A percentile compares a stretch with the other conserved stretches of the same genome.
Conservation (phyloP, 2,113 vertebrate genomes). For the Ochotona curzoniae region DNA sequence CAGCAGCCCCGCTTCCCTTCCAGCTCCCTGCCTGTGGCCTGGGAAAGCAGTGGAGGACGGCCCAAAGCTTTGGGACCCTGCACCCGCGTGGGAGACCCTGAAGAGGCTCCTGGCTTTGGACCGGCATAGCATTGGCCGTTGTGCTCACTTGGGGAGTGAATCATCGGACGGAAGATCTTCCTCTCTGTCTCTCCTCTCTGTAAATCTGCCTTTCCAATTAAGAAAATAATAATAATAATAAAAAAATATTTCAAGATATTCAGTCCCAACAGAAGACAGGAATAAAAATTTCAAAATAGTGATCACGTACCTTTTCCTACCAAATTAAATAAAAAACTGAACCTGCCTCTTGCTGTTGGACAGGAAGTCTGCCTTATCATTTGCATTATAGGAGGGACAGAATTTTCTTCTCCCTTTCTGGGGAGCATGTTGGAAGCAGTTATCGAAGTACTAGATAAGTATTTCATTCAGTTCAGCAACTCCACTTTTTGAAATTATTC, state of each 20-base stretch:
- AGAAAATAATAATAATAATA: no score
- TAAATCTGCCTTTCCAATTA: no score
- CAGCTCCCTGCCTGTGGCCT: no score
- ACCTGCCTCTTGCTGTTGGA: neutral
- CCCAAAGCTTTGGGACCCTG: no score
- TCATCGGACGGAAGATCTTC: no score
- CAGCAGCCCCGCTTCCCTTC: no score
- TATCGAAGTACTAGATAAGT: neutral
- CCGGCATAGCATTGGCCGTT: no score
- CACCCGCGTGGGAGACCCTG: no score
- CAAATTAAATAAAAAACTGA: neutral
- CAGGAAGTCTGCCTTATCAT: neutral
- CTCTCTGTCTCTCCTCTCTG: no score
- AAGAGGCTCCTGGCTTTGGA: no score
- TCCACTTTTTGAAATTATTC: neutral
- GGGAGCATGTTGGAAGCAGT: neutral
- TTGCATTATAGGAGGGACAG: neutral
- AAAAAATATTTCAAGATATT: neutral
- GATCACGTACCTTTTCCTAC: neutral
- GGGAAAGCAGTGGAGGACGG: no score
- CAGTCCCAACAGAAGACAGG: neutral
- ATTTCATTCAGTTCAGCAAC: neutral
- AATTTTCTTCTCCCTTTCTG: neutral
- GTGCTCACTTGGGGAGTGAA: no score
- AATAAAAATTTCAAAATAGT: constrained; percentile 9